Conservation (phyloP, 1,140 invertebrate species). For the Diorhabda sublineata region DNA sequence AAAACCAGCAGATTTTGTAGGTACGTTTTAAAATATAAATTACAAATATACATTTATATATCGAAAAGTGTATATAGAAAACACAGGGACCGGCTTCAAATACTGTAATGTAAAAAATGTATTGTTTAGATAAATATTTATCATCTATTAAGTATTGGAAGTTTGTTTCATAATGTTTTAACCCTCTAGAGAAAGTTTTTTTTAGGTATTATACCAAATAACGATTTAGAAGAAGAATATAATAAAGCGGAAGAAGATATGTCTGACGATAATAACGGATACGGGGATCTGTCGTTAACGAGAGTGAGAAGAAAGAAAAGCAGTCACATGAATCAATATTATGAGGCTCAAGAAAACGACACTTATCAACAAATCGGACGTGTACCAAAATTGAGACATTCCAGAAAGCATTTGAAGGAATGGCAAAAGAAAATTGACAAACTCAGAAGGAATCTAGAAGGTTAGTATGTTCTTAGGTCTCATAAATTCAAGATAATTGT, state of each 20-base stretch:
- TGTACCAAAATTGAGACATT: conserved; percentile 22
- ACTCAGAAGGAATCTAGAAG: conserved; percentile 19
- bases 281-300: not conserved
- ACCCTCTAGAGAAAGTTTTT: no score
- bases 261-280: not conserved
- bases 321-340: not conserved
- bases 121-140: no score
- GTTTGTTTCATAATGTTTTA: no score
- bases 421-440: conserved; percentile 17
- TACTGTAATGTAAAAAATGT: no score
- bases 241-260: conserved; percentile 8
- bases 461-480: not conserved
- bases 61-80: no score
- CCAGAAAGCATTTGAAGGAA: conserved; percentile 27
- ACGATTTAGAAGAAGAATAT: no score
- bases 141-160: no score
- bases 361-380: conserved; percentile 54
- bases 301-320: conserved; percentile 23
- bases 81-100: no score
- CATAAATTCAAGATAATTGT: no score
- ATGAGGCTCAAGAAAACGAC: conserved; percentile 52
- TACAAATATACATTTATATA: no score
- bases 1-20: conserved; percentile 13
- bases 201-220: no score
- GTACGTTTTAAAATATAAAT: not conserved